phyloP scores from a whole-genome alignment of 2,113 vertebrate species.

The Panurus biarmicus region DNA sequence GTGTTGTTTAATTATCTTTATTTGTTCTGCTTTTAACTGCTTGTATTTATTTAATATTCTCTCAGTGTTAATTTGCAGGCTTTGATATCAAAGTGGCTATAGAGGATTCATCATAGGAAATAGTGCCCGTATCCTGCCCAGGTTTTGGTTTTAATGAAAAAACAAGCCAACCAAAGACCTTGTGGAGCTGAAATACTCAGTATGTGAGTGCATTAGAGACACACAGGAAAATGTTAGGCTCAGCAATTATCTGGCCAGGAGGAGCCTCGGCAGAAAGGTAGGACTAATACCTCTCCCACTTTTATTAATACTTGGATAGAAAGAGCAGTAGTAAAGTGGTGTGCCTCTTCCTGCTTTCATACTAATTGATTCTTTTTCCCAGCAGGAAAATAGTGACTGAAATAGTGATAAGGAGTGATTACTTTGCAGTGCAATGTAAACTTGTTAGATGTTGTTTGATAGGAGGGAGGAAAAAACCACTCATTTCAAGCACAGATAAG shows the following conservation, averaged over 20 bases:
- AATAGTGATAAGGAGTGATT: not conserved
- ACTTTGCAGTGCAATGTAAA: not conserved
- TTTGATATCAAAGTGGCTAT: not conserved
- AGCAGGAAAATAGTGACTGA: not conserved
- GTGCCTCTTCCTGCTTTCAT: not conserved
- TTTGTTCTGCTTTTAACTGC: not conserved
- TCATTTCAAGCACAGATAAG: not conserved
- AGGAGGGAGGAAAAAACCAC: not conserved
- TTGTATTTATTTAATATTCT: not conserved
- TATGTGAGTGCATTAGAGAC: accelerated
- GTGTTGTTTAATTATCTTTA: not conserved
- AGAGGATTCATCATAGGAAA: not conserved
- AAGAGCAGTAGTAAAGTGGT: not conserved
- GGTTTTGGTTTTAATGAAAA: not conserved
- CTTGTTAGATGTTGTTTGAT: not conserved
- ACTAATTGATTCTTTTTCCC: not conserved
- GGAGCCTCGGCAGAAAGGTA: not conserved
- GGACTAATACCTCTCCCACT: not conserved
- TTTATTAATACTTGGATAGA: not conserved
- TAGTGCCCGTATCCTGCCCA: not conserved
- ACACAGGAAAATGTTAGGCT: not conserved
- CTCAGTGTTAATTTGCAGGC: not conserved
- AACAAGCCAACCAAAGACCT: not conserved
- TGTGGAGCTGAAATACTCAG: not conserved
- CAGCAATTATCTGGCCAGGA: not conserved